Evolutionary conservation across 2,888 invertebrate genomes (phyloP), one percentile per base, ranked within the genome.

Genomic region (Lithophane leautieri): DNA sequence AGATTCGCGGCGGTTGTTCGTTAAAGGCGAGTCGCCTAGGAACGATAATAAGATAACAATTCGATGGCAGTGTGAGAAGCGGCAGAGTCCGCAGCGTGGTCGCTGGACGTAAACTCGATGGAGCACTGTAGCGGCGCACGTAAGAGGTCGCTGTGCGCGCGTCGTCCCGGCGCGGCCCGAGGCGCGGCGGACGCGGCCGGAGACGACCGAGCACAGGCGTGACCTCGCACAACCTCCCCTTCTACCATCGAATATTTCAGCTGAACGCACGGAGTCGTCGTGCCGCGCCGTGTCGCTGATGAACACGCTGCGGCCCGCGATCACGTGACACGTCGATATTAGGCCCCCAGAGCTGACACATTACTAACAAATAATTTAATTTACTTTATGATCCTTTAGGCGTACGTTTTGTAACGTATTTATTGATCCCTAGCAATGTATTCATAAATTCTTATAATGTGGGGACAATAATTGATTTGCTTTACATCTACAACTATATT

Each of bases 211-310:
- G 84, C 92, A 90, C 91, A 94, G 94, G 93, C 96, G 96, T 94
- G 95, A 94, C 94, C 97, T 94, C 94, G 95, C 93, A 92, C 96
- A 94, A 89, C 96, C 95, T 89, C 96, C 94, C 89, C 93, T 91
- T 88, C 93, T 92, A 89, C 94, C 90, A 93, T 94, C 93, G 92
- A 93, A 92, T 92, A 91, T 92, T 94, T 94, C 92, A 94, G 92
- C 93, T 90, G 95, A 94, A 94, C 93, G 92, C 92, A 92, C 92
- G 82, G 93, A 95, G 88, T 94, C 94, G 91, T 94, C 92, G 84
- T 90, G 91, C 87, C 89, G 83, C 52, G 58, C 60, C 65, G 60
- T 82, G 82, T 84, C 60, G 70, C 72, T 63, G 78, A 68, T 58
- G 76, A 74, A 76, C 83, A 66, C 77, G 83, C 83, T 92, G 93